Evolutionary conservation across 2,888 invertebrate genomes (phyloP).

Genomic region (Oscheius myriophilus): DNA sequence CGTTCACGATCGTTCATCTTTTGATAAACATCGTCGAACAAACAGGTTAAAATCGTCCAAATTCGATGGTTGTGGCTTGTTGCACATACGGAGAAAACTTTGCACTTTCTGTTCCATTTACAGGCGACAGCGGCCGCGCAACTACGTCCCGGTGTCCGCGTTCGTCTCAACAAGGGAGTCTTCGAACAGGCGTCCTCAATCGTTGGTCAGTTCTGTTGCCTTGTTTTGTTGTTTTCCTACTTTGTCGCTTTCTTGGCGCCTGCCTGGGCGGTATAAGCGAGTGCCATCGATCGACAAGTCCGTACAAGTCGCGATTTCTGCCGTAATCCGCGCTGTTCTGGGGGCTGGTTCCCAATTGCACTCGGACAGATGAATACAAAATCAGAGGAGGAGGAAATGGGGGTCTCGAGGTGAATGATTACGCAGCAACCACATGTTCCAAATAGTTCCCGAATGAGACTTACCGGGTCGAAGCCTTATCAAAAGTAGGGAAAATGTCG

Average conservation of each 20-base stretch:
- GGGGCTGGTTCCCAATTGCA: conserved; percentile 25
- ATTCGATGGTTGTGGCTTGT: too few relatives aligned
- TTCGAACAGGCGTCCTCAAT: conserved; percentile 61
- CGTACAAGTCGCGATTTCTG: conserved; percentile 26
- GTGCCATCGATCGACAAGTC: conserved; percentile 27
- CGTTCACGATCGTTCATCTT: too few relatives aligned
- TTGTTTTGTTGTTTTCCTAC: conserved; percentile 8
- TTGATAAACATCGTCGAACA: too few relatives aligned
- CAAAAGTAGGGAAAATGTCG: neutral
- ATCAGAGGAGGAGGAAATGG: neutral
- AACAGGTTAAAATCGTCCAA: too few relatives aligned
- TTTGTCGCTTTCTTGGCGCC: neutral
- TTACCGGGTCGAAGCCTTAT: neutral
- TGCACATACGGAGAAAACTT: too few relatives aligned
- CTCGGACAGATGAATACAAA: conserved; percentile 21
- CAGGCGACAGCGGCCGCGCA: conserved; percentile 18
- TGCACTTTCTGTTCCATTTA: conserved; percentile 1
- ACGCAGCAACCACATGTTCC: too few relatives aligned
- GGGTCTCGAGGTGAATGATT: too few relatives aligned
- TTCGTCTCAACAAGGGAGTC: conserved; percentile 56
- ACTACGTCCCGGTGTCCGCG: conserved; percentile 53
- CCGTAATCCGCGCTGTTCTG: conserved; percentile 26
- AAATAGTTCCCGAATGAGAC: too few relatives aligned
- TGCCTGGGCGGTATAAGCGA: neutral
- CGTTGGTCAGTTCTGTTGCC: conserved; percentile 48